Evolutionary conservation across 2,113 vertebrate species (phyloP), one percentile per base, ranked within the genome.

Genomic region (Probosciger aterrimus): DNA sequence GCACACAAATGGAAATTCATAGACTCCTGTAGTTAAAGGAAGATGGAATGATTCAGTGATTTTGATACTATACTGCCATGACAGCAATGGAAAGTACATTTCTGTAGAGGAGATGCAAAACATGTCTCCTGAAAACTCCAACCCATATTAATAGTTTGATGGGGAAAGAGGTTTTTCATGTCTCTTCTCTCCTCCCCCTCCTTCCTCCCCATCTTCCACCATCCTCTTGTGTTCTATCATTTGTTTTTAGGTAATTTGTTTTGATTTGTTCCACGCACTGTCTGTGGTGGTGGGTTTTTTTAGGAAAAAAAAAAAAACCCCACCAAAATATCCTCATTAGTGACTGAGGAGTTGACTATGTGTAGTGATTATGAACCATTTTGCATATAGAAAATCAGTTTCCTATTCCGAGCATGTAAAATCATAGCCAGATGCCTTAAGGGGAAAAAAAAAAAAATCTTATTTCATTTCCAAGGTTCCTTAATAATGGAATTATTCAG

Each of bases 401-500:
- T 77, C 28, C 46, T 86, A 11, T 74, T 92, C 64, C 60, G 7
- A 89, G 33, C 2, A 2, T 84, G 47, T 25, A 84, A 92, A 95
- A 79, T 74, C 50, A 81, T 60, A 69, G 49, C 20, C 47, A 82
- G 78, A 41, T 75, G 52, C 60, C 60, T 64, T 84, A 88, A 89
- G 50, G 43, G 43, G 31, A 19, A 37, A 41, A 55, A 65, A 67
- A 37, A 77, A 79, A 12, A 4, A 19, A 47, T 5, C 37, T 44
- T 79, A n/a, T n/a, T 90, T 88, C 0, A 55, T 68, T 78, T 95
- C 71, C 49, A 85, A 62, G 41, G 31, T 92, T 87, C 44, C 65
- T 94, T 95, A 92, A 73, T 84, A 89, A 35, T 69, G 47, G 47
- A 87, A 84, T 92, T 87, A 84, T 64, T 77, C 39, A 44, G 76